Percentiles rank a stretch among this genome's conserved stretches.
These are phyloP conservation scores for Pipistrellus pipistrellus DNA, from an alignment of 2,797 vertebrate genomes.

Conservation along the genomic window DNA sequence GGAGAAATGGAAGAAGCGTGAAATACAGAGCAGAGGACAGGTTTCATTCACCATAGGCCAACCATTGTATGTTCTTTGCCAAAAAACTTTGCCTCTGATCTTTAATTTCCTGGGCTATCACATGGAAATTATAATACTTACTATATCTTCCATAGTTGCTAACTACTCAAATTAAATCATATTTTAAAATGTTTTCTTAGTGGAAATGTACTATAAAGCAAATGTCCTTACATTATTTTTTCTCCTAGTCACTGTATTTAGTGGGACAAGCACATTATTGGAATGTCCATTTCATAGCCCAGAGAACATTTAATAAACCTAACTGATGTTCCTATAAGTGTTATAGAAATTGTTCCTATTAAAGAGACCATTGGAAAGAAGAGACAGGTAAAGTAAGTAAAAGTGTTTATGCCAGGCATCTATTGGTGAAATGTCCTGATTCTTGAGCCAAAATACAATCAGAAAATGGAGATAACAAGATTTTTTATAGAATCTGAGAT, in stretches of 20 bases:
- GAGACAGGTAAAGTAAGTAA: neutral
- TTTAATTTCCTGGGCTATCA: constrained; percentile 33
- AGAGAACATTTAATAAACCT: constrained; percentile 25
- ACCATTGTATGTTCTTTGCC: neutral
- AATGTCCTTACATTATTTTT: constrained; percentile 33
- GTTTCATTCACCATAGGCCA: constrained; percentile 37
- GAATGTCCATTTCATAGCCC: neutral
- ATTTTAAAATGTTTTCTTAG: neutral
- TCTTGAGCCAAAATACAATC: neutral
- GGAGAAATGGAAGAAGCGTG: neutral
- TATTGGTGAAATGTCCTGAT: neutral
- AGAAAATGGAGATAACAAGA: neutral
- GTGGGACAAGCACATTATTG: neutral
- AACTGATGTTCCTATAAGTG: neutral
- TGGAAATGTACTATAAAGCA: neutral
- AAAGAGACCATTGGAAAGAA: neutral
- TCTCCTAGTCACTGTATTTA: neutral
- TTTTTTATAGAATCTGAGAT: neutral
- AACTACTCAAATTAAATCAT: constrained; percentile 29
- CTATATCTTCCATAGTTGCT: neutral
- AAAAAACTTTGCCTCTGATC: constrained; percentile 34
- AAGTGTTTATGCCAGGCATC: neutral
- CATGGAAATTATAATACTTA: constrained; percentile 17
- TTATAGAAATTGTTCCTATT: neutral
- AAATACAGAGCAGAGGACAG: neutral